Evolutionary conservation across 2,797 vertebrate genomes (phyloP).

Genomic region (Salarias fasciatus): DNA sequence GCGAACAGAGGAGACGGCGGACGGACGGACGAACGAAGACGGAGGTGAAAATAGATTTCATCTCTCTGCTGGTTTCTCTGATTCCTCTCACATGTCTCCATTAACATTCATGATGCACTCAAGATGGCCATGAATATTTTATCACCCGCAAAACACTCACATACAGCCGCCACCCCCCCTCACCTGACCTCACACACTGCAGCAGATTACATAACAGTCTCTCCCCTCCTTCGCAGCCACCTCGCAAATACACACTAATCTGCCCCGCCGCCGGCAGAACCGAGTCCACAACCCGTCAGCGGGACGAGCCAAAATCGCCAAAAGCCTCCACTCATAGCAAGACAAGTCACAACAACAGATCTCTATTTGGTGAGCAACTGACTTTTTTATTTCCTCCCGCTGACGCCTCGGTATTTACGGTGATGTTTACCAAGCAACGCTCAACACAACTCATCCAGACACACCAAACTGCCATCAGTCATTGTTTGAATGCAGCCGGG

Average conservation of each 20-base stretch:
- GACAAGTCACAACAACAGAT: slow-evolving; percentile 1
- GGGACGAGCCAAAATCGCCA: not conserved
- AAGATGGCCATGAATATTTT: slow-evolving; percentile 43
- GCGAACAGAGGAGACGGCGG: not conserved
- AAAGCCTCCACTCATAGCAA: not conserved
- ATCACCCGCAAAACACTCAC: slow-evolving; percentile 18
- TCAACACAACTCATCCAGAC: not conserved
- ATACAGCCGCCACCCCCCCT: slow-evolving; percentile 11
- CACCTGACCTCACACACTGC: slow-evolving; percentile 58
- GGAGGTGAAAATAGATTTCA: slow-evolving; percentile 8
- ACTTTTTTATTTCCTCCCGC: no score
- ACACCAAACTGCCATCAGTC: not conserved
- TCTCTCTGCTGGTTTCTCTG: slow-evolving; percentile 13
- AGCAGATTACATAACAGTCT: slow-evolving; percentile 61
- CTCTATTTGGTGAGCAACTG: no score
- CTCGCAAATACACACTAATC: not conserved
- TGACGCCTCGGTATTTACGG: no score
- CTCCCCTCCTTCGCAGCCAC: slow-evolving; percentile 8
- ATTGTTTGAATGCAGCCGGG: no score
- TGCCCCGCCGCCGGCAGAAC: not conserved
- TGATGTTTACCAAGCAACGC: no score
- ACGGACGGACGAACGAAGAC: slow-evolving; percentile 10
- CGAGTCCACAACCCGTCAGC: not conserved
- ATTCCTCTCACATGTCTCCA: slow-evolving; percentile 42
- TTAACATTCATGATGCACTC: slow-evolving; percentile 69